These are phyloP conservation scores for Platorchestia sp. DNA, from an alignment of 1,140 invertebrate species.

Conservation along the genomic window DNA sequence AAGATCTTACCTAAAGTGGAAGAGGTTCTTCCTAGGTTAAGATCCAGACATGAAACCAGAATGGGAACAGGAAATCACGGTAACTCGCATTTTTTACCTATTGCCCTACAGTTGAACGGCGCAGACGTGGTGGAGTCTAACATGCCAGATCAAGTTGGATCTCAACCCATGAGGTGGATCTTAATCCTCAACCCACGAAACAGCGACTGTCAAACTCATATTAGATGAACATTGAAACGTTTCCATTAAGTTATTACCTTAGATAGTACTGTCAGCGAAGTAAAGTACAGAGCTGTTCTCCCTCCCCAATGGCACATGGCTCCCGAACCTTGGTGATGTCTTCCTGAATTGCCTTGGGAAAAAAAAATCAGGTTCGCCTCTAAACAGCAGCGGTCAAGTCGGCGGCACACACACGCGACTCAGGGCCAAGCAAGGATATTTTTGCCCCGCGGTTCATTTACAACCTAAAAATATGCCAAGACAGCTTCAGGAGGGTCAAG, in stretches of 20 bases:
- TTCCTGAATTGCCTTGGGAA: background rate
- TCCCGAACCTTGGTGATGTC: background rate
- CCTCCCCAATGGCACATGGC: background rate
- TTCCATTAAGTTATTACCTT: background rate
- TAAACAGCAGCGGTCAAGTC: background rate
- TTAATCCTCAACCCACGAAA: too few species aligned
- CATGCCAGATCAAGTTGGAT: background rate
- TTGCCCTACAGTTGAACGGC: too few species aligned
- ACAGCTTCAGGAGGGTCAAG: background rate
- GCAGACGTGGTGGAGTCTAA: background rate
- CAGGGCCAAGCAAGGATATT: background rate
- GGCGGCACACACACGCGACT: background rate
- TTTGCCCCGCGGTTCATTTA: background rate
- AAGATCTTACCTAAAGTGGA: too few species aligned
- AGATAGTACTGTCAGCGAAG: background rate
- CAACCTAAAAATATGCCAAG: background rate
- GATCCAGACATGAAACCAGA: too few species aligned
- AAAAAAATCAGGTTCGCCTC: background rate
- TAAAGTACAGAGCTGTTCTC: background rate
- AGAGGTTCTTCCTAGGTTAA: too few species aligned
- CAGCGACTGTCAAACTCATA: background rate
- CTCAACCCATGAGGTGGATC: too few species aligned
- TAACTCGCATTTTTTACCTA: too few species aligned
- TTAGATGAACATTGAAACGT: background rate
- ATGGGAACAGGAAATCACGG: too few species aligned